Base-by-base conservation (phyloP, 2,797 vertebrate genomes). In the Hylomyscus alleni region DNA sequence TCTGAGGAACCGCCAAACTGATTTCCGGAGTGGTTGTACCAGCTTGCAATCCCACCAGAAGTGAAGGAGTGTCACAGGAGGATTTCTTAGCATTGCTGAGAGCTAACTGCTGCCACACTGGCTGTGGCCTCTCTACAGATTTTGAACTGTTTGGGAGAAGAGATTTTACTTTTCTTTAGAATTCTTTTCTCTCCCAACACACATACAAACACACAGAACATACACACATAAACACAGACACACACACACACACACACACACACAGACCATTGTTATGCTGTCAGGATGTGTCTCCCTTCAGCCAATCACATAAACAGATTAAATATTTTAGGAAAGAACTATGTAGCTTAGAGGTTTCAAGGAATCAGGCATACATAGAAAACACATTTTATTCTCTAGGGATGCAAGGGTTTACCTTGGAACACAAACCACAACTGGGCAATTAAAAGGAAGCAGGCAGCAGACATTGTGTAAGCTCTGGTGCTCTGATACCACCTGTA, bases 301-400 rank as follows among this genome's bases (percentile, higher is more conserved):
- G 56, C 34, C 2, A 31, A 58, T 24, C 47, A 54, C 26, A 92
- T 24, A 54, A 58, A 76, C 56, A 93, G 54, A 14, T 50, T 85
- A 83, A 84, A 67, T 80, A 58, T 83, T 92, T 83, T 24, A 37
- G 80, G 87, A 93, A 92, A 92, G 44, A 94, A 88, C 87, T 72
- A 37, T 3, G 29, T 58, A 75, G 54, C 15, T 89, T 85, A 78
- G 54, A 94, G 65, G 60, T 15, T 44, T 94, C 31, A 20, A 40
- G 10, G 26, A 14, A 24, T 76, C 47, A 85, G 29, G 40, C 65
- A 29, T 72, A 29, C 40, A 40, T 17, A 67, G 56, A 78, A 84
- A 90, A 12, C 14, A 76, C 7, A 14, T 60, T 75, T 89, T 89
- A 89, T 40, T 84, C 78, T 93, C 85, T 15, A 83, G 86, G 84